phyloP scores from a whole-genome alignment of 2,888 invertebrate genomes.

The Norana najaformis region DNA sequence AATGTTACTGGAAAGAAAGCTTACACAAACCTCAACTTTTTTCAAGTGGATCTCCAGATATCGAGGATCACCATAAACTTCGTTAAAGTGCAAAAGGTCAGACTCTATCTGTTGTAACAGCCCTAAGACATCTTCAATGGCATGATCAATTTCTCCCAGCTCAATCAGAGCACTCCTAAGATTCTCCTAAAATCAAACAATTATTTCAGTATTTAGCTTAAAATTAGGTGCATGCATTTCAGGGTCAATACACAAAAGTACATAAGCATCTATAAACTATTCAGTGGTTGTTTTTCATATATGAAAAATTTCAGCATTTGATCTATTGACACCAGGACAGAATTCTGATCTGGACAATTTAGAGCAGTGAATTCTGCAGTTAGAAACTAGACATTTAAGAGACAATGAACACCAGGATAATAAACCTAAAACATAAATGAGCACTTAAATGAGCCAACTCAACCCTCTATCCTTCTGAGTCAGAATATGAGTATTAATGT shows the following conservation, averaged over 20 bases:
- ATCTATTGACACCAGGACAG: too few species aligned
- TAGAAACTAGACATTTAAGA: too few species aligned
- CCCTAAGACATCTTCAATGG: conserved; percentile 57
- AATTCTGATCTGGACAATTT: too few species aligned
- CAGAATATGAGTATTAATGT: too few species aligned
- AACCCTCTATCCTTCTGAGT: too few species aligned
- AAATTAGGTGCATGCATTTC: neutral
- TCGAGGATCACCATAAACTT: conserved; percentile 59
- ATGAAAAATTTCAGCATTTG: too few species aligned
- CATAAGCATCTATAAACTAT: neutral
- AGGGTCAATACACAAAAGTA: neutral
- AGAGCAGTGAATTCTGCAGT: too few species aligned
- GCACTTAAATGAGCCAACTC: too few species aligned
- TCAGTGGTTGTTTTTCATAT: neutral
- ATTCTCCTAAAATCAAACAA: conserved; percentile 47
- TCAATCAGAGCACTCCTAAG: conserved; percentile 56
- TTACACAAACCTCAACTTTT: conserved; percentile 54
- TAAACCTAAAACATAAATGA: too few species aligned
- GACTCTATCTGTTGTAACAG: conserved; percentile 52
- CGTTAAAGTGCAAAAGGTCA: conserved; percentile 53
- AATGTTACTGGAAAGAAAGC: neutral
- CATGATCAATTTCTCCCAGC: conserved; percentile 58
- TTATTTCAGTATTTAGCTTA: neutral
- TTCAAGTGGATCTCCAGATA: conserved; percentile 59
- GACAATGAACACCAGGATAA: too few species aligned